Base-by-base conservation (phyloP, 2,113 vertebrate genomes). In the Numida meleagris region DNA sequence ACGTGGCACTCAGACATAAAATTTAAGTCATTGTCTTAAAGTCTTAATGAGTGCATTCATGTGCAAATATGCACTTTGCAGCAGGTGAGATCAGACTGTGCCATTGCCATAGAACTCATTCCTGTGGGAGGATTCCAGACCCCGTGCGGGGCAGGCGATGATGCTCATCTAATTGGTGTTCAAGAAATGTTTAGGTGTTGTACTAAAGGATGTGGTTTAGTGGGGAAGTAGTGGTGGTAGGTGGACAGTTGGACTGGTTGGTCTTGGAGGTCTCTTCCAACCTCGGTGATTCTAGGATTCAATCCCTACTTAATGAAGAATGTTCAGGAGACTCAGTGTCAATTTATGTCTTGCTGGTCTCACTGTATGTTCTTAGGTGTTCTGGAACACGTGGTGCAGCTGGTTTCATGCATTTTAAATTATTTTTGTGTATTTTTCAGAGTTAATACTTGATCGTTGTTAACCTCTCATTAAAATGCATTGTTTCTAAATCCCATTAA, bases 401-500 rank as follows among this genome's bases (percentile, higher is more conserved):
- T 33, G 27, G 36, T 14, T 53, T 8, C 16, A 6, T 24, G 36
- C 63, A 45, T 45, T 36, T 24, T 2, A 20, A 66, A 81, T 21
- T n/a, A 12, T 16, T 78, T 42, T 8, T 17, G 29, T 79, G 16
- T 53, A 2, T 36, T 63, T 93, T 83, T 77, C 68, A 48, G 50
- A 33, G 51, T 53, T 9, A 43, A 63, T 33, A 43, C 34, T 46
- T 74, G 45, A 9, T 57, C 11, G 3, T 33, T 20, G 42, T 45
- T 83, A 46, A 51, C 72, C 53, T 71, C 58, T 70, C 85, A 92
- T 88, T 86, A 74, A 93, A 90, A 80, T 14, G 29, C 3, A 1
- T 51, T 74, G 42, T 71, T 75, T 93, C 51, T 65, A 71, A 63
- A 87, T 71, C 31, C 29, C 57, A 31, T 68, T 75, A 79, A 78